A percentile compares a stretch with the other conserved stretches of the same genome.
Conservation (phyloP, 2,797 vertebrate species). For the Paedocypris micromegethes region DNA sequence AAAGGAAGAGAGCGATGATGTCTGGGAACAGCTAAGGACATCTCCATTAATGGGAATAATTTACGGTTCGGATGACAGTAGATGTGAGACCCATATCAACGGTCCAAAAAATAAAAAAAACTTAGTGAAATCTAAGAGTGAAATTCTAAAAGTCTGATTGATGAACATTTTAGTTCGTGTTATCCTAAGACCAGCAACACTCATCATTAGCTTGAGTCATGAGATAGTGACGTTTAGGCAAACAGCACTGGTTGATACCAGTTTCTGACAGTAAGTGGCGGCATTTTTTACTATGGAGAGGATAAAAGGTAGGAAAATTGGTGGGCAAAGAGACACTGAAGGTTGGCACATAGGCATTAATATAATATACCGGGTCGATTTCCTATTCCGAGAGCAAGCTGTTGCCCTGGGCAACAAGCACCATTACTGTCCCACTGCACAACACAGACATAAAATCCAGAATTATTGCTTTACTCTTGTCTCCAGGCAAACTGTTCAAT, state of each 20-base stretch:
- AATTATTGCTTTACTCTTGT: conserved; percentile 31
- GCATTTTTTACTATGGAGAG: conserved; percentile 25
- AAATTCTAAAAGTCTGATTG: neutral
- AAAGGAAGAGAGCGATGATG: conserved; percentile 34
- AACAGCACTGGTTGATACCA: conserved; percentile 3
- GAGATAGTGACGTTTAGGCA: conserved; percentile 14
- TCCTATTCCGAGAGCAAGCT: conserved; percentile 65
- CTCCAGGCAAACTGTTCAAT: conserved; percentile 30
- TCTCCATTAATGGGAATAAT: conserved; percentile 42
- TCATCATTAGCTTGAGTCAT: conserved; percentile 18
- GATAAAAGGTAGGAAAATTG: conserved; percentile 30
- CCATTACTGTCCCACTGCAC: conserved; percentile 59
- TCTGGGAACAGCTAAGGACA: conserved; percentile 36
- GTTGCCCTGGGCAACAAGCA: conserved; percentile 74
- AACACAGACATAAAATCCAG: conserved; percentile 52
- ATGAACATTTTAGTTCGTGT: too few species aligned
- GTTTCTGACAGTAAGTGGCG: conserved; percentile 8
- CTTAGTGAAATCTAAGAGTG: conserved; percentile 1
- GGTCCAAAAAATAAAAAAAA: conserved; percentile 7
- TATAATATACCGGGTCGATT: conserved; percentile 71
- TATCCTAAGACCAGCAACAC: neutral
- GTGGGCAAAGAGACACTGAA: conserved; percentile 33
- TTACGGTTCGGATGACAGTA: conserved; percentile 51
- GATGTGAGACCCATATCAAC: conserved; percentile 18
- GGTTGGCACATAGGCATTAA: conserved; percentile 73